phyloP scores from a whole-genome alignment of 2,797 vertebrate genomes.

The Cyprinodon diabolis region DNA sequence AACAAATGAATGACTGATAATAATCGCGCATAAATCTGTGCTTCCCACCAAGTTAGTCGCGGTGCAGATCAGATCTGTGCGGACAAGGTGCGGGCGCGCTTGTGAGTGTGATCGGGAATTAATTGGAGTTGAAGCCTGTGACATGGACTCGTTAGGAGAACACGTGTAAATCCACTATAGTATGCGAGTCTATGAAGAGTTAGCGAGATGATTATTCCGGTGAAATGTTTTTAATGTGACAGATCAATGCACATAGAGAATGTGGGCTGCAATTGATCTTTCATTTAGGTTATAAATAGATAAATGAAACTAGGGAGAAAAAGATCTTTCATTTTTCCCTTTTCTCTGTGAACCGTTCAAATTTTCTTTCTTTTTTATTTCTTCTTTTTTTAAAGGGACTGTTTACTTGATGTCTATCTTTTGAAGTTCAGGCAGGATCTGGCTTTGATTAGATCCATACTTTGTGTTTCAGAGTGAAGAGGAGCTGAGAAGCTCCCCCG shows the following conservation, averaged over 20 bases:
- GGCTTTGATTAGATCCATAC: slow-evolving; percentile 97
- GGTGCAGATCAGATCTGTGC: background rate
- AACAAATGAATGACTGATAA: slow-evolving; percentile 7
- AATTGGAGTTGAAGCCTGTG: slow-evolving; percentile 76
- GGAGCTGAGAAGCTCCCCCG: slow-evolving; percentile 88
- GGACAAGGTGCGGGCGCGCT: slow-evolving; percentile 4
- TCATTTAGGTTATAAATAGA: slow-evolving; percentile 80
- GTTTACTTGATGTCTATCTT: slow-evolving; percentile 89
- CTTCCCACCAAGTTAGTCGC: slow-evolving; percentile 6
- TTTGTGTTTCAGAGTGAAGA: slow-evolving; percentile 89
- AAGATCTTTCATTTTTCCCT: slow-evolving; percentile 67
- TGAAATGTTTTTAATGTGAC: slow-evolving; percentile 74
- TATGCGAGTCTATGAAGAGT: slow-evolving; percentile 36
- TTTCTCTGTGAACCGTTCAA: slow-evolving; percentile 69
- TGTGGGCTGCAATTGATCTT: slow-evolving; percentile 74
- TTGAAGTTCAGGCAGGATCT: slow-evolving; percentile 92
- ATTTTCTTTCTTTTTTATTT: slow-evolving; percentile 32
- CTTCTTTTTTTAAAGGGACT: slow-evolving; percentile 76
- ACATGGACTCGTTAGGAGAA: slow-evolving; percentile 74
- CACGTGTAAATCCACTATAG: slow-evolving; percentile 73
- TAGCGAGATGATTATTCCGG: slow-evolving; percentile 64
- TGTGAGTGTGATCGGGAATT: slow-evolving; percentile 56
- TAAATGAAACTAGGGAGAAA: slow-evolving; percentile 63
- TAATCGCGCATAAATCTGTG: slow-evolving; percentile 53
- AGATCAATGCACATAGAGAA: slow-evolving; percentile 68